These are phyloP conservation scores for Ormyrus nitidulus DNA, from an alignment of 2,888 invertebrate species.

Conservation along the genomic window DNA sequence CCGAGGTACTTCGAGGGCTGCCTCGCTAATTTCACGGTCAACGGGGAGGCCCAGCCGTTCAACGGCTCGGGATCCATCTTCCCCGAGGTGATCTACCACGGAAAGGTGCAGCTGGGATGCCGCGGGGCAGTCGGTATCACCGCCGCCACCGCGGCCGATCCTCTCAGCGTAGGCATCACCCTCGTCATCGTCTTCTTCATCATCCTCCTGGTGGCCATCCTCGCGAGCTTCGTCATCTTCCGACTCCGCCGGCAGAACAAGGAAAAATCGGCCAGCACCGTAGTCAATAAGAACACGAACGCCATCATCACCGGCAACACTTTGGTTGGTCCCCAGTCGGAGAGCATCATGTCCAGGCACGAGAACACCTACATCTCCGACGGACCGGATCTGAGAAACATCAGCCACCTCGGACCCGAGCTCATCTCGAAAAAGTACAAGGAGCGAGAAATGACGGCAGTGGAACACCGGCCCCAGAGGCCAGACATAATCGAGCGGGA, in stretches of 20 bases:
- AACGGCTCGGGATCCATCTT: constrained; percentile 91
- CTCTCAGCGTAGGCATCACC: constrained; percentile 93
- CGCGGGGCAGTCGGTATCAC: constrained; percentile 83
- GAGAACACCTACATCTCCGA: constrained; percentile 82
- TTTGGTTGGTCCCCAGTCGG: constrained; percentile 82
- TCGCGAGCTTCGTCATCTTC: constrained; percentile 94
- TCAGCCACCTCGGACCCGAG: constrained; percentile 89
- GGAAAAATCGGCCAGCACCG: constrained; percentile 86
- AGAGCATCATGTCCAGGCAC: constrained; percentile 82
- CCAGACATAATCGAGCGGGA: constrained; percentile 96
- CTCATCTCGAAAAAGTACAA: constrained; percentile 92
- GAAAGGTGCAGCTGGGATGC: constrained; percentile 86
- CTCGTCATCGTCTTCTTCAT: constrained; percentile 96
- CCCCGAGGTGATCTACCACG: constrained; percentile 82
- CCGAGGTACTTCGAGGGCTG: constrained; percentile 90
- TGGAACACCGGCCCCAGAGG: constrained; percentile 87
- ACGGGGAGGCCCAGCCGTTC: constrained; percentile 92
- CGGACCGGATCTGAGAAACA: constrained; percentile 82
- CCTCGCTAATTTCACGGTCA: constrained; percentile 90
- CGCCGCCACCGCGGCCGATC: constrained; percentile 87
- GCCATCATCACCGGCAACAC: constrained; percentile 84
- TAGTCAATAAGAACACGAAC: constrained; percentile 86
- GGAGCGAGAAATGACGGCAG: constrained; percentile 86
- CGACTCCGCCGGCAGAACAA: constrained; percentile 90
- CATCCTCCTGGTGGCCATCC: constrained; percentile 90